phyloP scores from a whole-genome alignment of 2,888 invertebrate genomes.

The Catocala fraxini region DNA sequence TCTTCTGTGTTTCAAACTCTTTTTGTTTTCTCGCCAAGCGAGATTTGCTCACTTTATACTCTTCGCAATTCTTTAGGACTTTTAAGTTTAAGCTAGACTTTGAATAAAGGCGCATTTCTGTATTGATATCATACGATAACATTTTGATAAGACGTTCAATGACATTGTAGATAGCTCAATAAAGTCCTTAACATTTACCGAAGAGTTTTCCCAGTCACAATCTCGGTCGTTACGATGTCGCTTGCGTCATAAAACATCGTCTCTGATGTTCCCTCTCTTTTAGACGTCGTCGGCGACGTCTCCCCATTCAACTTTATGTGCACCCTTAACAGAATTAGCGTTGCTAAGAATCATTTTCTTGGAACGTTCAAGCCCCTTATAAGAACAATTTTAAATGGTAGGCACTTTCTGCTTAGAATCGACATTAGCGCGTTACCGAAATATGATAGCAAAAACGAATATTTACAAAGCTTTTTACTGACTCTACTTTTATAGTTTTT shows the following conservation, averaged over 20 bases:
- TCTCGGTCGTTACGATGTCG: slow-evolving; percentile 54
- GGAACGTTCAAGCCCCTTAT: slow-evolving; percentile 3
- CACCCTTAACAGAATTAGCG: slow-evolving; percentile 26
- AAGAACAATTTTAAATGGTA: background rate
- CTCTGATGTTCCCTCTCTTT: slow-evolving; percentile 28
- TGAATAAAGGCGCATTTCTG: background rate
- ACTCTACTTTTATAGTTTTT: too few species aligned
- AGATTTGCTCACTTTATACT: too few species aligned
- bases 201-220: slow-evolving; percentile 47
- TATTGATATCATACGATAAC: background rate
- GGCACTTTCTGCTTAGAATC: background rate
- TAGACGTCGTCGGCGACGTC: slow-evolving; percentile 22
- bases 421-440: too few species aligned
- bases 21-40: too few species aligned
- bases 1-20: background rate
- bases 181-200: slow-evolving; percentile 38
- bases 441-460: too few species aligned
- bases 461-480: too few species aligned
- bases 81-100: background rate
- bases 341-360: slow-evolving; percentile 8
- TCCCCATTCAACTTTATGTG: slow-evolving; percentile 39
- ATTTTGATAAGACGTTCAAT: slow-evolving; percentile 5
- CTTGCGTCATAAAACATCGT: slow-evolving; percentile 48
- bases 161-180: slow-evolving; percentile 41
- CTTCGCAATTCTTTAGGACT: too few species aligned